Evolutionary conservation across 2,888 invertebrate genomes (phyloP), one percentile per base, ranked within the genome.

Genomic region (Candidula unifasciata): DNA sequence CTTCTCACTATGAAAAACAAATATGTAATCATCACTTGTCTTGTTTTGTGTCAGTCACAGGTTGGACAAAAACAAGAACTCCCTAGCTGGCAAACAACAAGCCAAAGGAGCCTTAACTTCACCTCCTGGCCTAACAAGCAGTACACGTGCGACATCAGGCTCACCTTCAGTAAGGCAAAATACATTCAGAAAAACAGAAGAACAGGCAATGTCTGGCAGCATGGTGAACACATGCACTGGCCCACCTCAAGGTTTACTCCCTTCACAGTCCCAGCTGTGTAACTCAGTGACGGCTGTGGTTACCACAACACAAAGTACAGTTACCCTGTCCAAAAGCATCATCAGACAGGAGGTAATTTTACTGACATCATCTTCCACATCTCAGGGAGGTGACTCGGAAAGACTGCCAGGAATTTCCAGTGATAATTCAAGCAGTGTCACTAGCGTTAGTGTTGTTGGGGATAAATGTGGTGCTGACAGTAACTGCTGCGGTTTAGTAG

Each of bases 301-400:
- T 24, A 77, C 60, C 35, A 35, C 64, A 64, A 77, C 77, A 3
- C 77, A 77, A 60, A 60, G 37, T 60, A 3, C 6, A 35, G 64
- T 37, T 1, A 24, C 77, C 1, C 0, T 60, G 1, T 77, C 77
- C 5, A 60, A 60, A 27, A 60, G 13, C 24, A 64, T 35, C 35
- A 77, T 60, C 8, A 77, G 35, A 52, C 35, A 60, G 13, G 77
- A 60, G 1, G 37, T 35, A 13, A 24, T 64, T 0, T 3, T 30
- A n/a, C 33, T 57, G 21, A 57, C 76, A n/a, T 6, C 76, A 30
- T 76, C 54, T 52, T 18, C 76, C 3, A 6, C 21, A 54, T 18
- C 33, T 5, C 3, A 27, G 3, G 21, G 16, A 16, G 60, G n/a
- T 33, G 57, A 60, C 21, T 6, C 57, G 1, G 60, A 60, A 21